Evolutionary conservation across 23 tunicate species (phyloP), one percentile per base, ranked within the genome.

Genomic region (Halocynthia roretzi): DNA sequence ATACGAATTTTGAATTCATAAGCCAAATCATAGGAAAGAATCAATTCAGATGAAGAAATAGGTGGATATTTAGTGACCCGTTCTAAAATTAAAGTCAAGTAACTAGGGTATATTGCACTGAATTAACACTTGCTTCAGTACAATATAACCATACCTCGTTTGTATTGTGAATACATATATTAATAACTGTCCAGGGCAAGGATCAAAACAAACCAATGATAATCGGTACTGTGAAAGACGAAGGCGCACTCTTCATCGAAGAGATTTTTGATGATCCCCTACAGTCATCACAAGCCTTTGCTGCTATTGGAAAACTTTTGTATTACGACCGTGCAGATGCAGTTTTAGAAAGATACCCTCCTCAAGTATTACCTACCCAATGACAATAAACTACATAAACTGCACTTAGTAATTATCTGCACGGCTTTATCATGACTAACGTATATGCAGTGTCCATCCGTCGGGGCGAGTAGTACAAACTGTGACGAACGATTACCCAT

Each of bases 171-270:
- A 31, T 31, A 31, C 4, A 31, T 58, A 14, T 58, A 58, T 58
- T 14, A 1, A 58, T 58, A 15, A 65, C 22, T 10, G 22, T 65
- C 9, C 44, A 87, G 93, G 76, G 77, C 7, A 83, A 50, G 6
- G 60, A 76, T 51, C 95, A 88, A 67, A 67, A 88, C 70, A 88
- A 88, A 64, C 95, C 95, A 51, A 78, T 88, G 66, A 83, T 88
- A 17, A n/a, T 61, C 61, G 95, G 95, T 6, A 44, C 64, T 52
- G 70, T 85, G 8, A 79, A 66, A 23, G 87, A 88, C 82, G 95
- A 88, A 58, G 95, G 84, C 12, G 72, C 72, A 62, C 78, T 83
- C 53, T 88, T 88, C 53, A 50, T 88, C 14, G 56, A 72, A 10
- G 83, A 88, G 71, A 75, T 71, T 9, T 52, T 72, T 44, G 10